phyloP scores from a whole-genome alignment of 1,140 invertebrate genomes.

The Atta colombica region DNA sequence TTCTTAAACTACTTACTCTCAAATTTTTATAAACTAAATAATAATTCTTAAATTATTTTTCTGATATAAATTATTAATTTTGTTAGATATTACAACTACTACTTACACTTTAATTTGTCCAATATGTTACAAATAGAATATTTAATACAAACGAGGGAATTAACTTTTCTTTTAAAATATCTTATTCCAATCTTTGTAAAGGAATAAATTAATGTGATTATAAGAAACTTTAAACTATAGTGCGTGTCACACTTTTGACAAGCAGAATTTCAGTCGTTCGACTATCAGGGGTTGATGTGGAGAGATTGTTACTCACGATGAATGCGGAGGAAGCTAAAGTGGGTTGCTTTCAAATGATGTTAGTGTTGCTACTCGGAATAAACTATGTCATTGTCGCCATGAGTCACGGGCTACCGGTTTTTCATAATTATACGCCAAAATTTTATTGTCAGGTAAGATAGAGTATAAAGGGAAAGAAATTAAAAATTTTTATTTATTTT shows the following conservation, averaged over 20 bases:
- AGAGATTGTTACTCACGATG: constrained; percentile 67
- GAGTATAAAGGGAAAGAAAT: not conserved
- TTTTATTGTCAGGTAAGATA: constrained; percentile 85
- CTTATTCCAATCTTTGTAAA: not conserved
- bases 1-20: not conserved
- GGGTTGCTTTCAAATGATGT: constrained; percentile 85
- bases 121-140: not conserved
- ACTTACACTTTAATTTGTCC: not conserved
- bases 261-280: not conserved
- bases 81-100: not conserved
- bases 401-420: constrained; percentile 84
- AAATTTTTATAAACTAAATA: not conserved
- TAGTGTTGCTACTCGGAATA: constrained; percentile 84
- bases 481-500: not conserved
- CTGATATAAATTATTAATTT: not conserved
- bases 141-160: not conserved
- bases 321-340: constrained; percentile 79
- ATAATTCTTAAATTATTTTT: not conserved
- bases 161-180: not conserved
- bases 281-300: constrained; percentile 28
- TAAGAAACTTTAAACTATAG: not conserved
- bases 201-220: constrained; percentile 20
- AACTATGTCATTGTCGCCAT: constrained; percentile 86
- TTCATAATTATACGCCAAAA: constrained; percentile 85
- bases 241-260: constrained; percentile 14